Conservation (phyloP, 2,888 invertebrate genomes). For the Nemoura dubitans region DNA sequence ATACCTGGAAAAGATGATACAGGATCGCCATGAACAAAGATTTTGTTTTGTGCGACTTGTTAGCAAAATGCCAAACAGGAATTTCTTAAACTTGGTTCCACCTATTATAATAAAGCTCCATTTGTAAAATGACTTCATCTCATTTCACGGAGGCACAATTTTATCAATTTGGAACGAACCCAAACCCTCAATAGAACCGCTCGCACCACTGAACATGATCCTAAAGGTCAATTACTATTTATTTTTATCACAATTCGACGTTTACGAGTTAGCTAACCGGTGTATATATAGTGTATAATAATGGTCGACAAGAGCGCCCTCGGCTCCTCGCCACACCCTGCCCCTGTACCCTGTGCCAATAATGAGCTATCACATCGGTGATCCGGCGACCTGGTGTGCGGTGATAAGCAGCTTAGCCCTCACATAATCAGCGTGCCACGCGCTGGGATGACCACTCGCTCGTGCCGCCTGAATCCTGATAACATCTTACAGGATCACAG, state of each 20-base stretch:
- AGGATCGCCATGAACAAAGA: no score
- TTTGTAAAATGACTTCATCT: no score
- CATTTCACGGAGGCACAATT: no score
- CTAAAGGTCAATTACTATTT: background rate
- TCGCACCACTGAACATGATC: background rate
- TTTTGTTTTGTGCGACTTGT: no score
- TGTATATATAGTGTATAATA: no score
- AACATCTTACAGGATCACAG: conserved; percentile 3
- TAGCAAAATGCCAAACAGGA: no score
- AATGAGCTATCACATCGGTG: background rate
- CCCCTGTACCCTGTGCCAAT: background rate
- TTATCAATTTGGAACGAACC: no score
- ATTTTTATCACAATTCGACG: background rate
- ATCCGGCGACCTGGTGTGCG: background rate
- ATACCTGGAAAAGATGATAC: background rate
- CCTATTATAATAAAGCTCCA: no score
- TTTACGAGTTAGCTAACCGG: background rate
- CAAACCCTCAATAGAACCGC: no score
- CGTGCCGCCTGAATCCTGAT: conserved; percentile 9
- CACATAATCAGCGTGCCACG: conserved; percentile 28
- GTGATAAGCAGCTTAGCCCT: conserved; percentile 37
- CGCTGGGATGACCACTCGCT: conserved; percentile 25
- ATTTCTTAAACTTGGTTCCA: no score
- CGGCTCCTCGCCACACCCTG: background rate
- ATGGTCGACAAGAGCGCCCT: background rate